Percentiles rank a stretch among this genome's conserved stretches.
Evolutionary conservation across 2,113 vertebrate genomes (phyloP).

Genomic region (Laticauda laticaudata): DNA sequence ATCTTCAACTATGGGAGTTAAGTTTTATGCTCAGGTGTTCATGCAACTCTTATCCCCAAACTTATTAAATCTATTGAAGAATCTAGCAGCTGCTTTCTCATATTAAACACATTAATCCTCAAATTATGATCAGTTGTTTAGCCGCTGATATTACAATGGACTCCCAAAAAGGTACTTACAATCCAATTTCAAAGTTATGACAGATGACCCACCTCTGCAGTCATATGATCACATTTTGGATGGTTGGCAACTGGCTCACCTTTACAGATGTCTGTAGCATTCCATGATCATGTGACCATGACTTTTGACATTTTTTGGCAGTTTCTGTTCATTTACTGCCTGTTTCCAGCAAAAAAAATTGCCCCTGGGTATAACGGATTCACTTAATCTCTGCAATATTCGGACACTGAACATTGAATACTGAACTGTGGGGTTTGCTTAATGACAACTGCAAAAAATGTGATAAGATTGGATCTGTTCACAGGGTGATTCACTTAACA

Average conservation of each 20-base stretch:
- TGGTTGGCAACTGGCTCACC: no score
- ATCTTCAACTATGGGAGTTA: background rate
- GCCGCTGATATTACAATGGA: no score
- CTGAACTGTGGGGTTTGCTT: background rate
- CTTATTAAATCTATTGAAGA: background rate
- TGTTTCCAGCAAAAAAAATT: background rate
- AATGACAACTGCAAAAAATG: background rate
- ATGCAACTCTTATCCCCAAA: background rate
- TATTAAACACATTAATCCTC: no score
- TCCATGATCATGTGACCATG: no score
- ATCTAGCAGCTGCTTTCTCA: background rate
- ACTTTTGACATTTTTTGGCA: no score
- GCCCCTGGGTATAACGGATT: background rate
- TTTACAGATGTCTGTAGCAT: no score
- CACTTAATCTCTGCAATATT: background rate
- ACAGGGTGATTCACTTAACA: background rate
- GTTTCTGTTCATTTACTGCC: background rate
- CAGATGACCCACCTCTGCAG: no score
- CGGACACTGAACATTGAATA: background rate
- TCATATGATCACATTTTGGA: no score
- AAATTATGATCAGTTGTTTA: background rate
- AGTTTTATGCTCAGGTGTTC: background rate
- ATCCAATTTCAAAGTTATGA: background rate
- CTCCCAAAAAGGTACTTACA: background rate
- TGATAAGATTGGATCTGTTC: background rate